These are phyloP conservation scores for Agriotes lineatus DNA, from an alignment of 2,888 invertebrate species.

Conservation along the genomic window DNA sequence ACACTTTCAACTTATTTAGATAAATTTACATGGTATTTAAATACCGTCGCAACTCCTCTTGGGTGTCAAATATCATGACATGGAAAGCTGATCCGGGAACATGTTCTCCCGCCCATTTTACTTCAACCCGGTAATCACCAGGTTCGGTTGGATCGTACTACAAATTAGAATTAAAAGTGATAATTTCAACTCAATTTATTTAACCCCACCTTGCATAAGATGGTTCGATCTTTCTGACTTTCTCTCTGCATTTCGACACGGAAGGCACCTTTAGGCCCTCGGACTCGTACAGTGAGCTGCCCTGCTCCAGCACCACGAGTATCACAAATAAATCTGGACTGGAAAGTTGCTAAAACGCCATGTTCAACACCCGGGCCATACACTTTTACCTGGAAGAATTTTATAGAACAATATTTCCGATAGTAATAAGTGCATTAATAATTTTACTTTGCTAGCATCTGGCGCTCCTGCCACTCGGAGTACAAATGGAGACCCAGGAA, in stretches of 20 bases:
- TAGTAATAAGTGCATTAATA: not conserved
- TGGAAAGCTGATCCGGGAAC: constrained; percentile 99
- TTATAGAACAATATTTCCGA: too few species aligned
- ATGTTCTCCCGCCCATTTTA: constrained; percentile 97
- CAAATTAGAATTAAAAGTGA: constrained; percentile 36
- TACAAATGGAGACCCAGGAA: constrained; percentile 93
- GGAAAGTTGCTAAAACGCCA: constrained; percentile 97
- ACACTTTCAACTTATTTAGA: constrained; percentile 10
- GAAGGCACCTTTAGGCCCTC: constrained; percentile 99
- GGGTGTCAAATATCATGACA: constrained; percentile 99
- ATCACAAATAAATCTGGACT: constrained; percentile 98
- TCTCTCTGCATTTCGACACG: constrained; percentile 99
- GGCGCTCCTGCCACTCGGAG: constrained; percentile 94
- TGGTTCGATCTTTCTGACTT: constrained; percentile 97
- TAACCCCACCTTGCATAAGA: constrained; percentile 86
- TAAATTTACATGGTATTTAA: constrained; percentile 63
- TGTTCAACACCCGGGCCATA: constrained; percentile 99
- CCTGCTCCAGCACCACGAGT: constrained; percentile 99
- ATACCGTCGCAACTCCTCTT: constrained; percentile 89
- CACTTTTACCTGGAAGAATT: constrained; percentile 86
- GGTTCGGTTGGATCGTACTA: constrained; percentile 98
- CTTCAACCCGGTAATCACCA: constrained; percentile 97
- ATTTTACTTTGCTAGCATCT: constrained; percentile 89
- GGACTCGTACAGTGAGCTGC: constrained; percentile 95
- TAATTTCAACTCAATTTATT: not conserved